phyloP scores from a whole-genome alignment of 2,888 invertebrate species.

The Clitarchus hookeri region DNA sequence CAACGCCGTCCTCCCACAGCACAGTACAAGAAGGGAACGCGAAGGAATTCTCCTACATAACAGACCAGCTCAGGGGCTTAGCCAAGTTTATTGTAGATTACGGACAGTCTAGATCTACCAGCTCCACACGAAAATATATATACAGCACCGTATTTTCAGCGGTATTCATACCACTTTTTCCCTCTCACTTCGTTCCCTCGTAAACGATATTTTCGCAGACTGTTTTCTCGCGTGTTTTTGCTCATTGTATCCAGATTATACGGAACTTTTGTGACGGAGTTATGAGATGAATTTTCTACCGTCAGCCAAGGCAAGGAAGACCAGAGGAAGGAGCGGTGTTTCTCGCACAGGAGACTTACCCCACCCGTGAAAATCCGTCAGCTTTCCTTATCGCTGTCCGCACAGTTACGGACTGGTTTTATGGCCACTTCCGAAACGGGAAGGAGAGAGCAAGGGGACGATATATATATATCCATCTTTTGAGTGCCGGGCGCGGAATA shows the following conservation, averaged over 20 bases:
- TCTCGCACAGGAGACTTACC: neutral
- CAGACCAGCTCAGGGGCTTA: neutral
- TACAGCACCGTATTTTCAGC: neutral
- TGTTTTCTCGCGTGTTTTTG: neutral
- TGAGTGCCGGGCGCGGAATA: neutral
- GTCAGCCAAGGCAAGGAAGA: neutral
- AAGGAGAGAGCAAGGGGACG: too few relatives aligned
- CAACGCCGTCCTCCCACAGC: too few relatives aligned
- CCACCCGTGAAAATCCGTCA: neutral
- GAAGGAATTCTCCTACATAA: neutral
- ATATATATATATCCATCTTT: neutral
- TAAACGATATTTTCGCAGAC: neutral
- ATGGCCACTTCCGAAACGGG: neutral
- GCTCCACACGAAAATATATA: neutral
- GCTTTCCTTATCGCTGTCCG: neutral
- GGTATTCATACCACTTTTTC: neutral
- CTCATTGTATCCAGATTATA: neutral
- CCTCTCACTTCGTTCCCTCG: neutral
- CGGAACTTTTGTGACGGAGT: neutral
- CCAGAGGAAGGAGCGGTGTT: neutral
- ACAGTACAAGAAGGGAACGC: neutral
- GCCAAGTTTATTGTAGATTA: neutral
- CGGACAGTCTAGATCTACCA: neutral
- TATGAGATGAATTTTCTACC: neutral
- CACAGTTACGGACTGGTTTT: constrained; percentile 1